Evolutionary conservation across 2,888 invertebrate species (phyloP), one percentile per base, ranked within the genome.

Genomic region (Drosophila cognata): DNA sequence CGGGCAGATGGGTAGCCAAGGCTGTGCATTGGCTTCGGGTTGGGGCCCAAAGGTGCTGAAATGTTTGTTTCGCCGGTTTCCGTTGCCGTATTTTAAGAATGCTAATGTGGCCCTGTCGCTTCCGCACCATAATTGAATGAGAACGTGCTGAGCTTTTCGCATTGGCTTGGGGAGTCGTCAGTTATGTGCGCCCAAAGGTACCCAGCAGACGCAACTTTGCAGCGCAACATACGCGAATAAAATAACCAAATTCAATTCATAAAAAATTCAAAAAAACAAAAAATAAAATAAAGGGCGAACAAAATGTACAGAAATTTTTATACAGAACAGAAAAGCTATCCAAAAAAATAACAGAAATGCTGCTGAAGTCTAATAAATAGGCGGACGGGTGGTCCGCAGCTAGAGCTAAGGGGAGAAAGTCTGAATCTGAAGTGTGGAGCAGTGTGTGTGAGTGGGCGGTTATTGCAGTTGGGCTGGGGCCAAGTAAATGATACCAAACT

Each of bases 181-280:
- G 57, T 62, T 52, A 52, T 36, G 64, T 5, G 43, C 35, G 63
- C 56, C 62, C 36, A 38, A 62, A 51, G 71, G 71, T 55, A 53
- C 11, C 70, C 50, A 29, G n/a, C 69, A 63, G 74, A 56, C 59
- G 58, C 69, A 85, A 74, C 74, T 84, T 82, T 85, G 89, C 74
- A 85, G 71, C 88, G 78, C 78, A 89, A 82, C 88, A 86, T 86
- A 89, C 85, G 85, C 85, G 90, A 80, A 82, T 79, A 78, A 86
- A 85, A 86, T 89, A 89, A 84, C 85, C 88, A 88, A 89, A 86
- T 86, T 88, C 88, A 89, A 89, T 84, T 86, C 89, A 85, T 85
- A 82, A 89, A 89, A 85, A 85, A 89, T 89, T 89, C 76, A 89
- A 74, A 74, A 81, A 80, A 74, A 36, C 4, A 43, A 69, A 51